Evolutionary conservation across 2,888 invertebrate genomes (phyloP).

Genomic region (Melinopterus prodromus): DNA sequence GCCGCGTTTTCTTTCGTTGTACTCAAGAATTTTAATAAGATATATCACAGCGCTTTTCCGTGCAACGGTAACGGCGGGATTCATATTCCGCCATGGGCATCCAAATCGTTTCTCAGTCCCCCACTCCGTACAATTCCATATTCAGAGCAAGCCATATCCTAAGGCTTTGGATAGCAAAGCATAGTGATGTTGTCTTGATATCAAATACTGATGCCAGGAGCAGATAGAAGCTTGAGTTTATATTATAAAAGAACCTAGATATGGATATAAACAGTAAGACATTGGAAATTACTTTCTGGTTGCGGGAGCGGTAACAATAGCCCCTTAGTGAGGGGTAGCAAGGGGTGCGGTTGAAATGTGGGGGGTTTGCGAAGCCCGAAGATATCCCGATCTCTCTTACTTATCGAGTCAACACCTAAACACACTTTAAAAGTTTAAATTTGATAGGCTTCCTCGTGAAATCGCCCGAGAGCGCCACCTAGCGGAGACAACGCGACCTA

Average conservation of each 20-base stretch:
- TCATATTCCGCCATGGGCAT: too few relatives aligned
- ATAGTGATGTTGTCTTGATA: too few relatives aligned
- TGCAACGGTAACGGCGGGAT: too few relatives aligned
- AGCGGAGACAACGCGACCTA: constrained; percentile 4
- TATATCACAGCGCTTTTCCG: too few relatives aligned
- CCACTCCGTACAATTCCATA: too few relatives aligned
- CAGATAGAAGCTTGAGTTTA: neutral
- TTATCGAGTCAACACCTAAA: constrained; percentile 43
- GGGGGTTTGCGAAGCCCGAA: neutral
- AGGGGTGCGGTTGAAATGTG: neutral
- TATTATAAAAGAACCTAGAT: neutral
- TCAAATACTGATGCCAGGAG: too few relatives aligned
- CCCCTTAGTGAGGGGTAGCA: neutral
- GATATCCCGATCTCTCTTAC: constrained; percentile 29
- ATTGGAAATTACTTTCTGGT: constrained; percentile 4
- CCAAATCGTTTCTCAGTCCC: too few relatives aligned
- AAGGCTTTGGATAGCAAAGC: too few relatives aligned
- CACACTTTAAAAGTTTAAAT: constrained; percentile 43
- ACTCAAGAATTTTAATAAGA: too few relatives aligned
- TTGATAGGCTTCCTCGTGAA: constrained; percentile 33
- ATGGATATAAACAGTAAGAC: neutral
- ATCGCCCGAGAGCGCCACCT: constrained; percentile 11
- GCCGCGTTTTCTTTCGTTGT: too few relatives aligned
- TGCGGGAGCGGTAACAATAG: neutral
- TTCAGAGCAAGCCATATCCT: too few relatives aligned